phyloP scores from a whole-genome alignment of 2,888 invertebrate species.

The Sympetrum striolatum region DNA sequence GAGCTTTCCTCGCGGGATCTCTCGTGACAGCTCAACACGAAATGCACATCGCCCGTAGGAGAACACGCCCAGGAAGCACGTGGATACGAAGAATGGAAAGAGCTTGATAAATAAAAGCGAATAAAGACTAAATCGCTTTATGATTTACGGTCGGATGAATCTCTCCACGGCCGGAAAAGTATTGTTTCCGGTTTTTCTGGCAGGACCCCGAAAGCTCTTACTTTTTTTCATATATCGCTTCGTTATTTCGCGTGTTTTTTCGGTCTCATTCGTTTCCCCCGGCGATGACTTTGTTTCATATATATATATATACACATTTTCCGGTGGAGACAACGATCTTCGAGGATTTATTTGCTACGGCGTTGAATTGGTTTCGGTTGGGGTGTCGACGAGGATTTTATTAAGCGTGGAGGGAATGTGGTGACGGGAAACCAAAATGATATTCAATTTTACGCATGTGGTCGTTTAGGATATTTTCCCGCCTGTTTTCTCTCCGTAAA shows the following conservation, averaged over 20 bases:
- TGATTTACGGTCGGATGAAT: constrained; percentile 27
- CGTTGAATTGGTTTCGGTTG: background rate
- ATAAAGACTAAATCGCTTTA: background rate
- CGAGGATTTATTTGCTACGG: background rate
- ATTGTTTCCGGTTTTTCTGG: background rate
- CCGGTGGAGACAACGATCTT: background rate
- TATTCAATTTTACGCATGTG: background rate
- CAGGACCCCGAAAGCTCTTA: background rate
- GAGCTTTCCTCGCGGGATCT: background rate
- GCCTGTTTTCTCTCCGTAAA: no score
- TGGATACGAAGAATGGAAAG: background rate
- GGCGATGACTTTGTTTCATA: background rate
- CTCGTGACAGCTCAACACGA: background rate
- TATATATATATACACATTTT: background rate
- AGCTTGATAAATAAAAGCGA: background rate
- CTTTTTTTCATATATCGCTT: background rate
- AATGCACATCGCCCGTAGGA: background rate
- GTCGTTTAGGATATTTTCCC: no score
- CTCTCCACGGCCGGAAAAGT: background rate
- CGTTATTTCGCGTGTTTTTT: background rate
- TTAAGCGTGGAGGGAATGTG: background rate
- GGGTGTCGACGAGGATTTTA: background rate
- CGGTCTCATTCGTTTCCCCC: background rate
- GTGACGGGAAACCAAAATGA: background rate
- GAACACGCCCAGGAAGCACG: background rate